phyloP scores from a whole-genome alignment of 2,888 invertebrate genomes.

The Spilarctia lutea region DNA sequence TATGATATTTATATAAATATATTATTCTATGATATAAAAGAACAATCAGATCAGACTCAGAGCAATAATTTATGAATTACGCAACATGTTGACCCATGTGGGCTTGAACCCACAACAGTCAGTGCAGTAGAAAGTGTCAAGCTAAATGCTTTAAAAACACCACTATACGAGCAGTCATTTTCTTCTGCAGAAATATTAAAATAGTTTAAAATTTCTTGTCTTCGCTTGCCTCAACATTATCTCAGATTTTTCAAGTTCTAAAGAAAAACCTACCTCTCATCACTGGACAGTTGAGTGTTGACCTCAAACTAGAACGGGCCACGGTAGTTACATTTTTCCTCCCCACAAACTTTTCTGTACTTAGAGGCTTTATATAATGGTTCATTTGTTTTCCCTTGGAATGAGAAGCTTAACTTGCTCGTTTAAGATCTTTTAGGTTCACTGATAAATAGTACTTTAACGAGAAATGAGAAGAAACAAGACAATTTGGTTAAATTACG shows the following conservation, averaged over 20 bases:
- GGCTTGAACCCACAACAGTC: too few relatives aligned
- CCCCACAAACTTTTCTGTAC: conserved; percentile 24
- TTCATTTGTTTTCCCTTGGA: conserved; percentile 10
- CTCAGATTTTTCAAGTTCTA: not conserved
- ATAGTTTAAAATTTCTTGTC: not conserved
- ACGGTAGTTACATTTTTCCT: conserved; percentile 25
- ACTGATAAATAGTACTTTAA: too few relatives aligned
- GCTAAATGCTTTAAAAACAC: too few relatives aligned
- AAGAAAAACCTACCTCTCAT: not conserved
- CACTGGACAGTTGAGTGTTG: conserved; percentile 21
- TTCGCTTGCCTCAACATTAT: conserved; percentile 1
- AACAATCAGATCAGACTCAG: not conserved
- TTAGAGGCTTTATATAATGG: conserved; percentile 19
- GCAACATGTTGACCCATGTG: too few relatives aligned
- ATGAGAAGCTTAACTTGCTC: not conserved
- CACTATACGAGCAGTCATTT: too few relatives aligned
- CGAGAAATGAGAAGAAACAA: too few relatives aligned
- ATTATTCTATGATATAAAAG: too few relatives aligned
- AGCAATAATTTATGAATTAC: too few relatives aligned
- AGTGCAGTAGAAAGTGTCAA: too few relatives aligned
- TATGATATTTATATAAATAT: too few relatives aligned
- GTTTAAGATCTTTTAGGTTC: not conserved
- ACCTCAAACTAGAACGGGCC: conserved; percentile 30
- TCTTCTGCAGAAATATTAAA: not conserved
- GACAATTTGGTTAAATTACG: too few relatives aligned